phyloP scores from a whole-genome alignment of 2,888 invertebrate genomes.

The Phyto melanocephala region DNA sequence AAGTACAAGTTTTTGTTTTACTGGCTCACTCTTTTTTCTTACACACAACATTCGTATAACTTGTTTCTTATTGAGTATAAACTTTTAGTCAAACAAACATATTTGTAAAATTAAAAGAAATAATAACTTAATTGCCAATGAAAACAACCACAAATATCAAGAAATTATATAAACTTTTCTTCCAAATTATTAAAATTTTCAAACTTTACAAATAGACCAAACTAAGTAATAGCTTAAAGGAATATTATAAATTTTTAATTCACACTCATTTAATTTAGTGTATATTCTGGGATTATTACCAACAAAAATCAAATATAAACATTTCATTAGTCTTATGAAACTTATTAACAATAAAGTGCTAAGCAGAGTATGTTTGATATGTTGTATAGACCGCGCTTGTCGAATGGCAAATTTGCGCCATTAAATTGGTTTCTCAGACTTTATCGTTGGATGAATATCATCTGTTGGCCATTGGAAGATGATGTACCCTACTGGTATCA shows the following conservation, averaged over 20 bases:
- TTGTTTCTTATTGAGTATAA: background rate
- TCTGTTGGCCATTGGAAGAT: constrained; percentile 72
- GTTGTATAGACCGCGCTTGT: constrained; percentile 69
- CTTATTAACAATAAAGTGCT: background rate
- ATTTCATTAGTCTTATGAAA: too few relatives aligned
- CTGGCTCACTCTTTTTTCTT: too few relatives aligned
- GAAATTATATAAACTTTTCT: constrained; percentile 11
- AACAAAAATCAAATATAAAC: too few relatives aligned
- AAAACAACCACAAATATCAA: background rate
- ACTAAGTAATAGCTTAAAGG: background rate
- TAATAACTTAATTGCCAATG: constrained; percentile 9
- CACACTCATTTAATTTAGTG: background rate
- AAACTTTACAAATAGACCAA: background rate
- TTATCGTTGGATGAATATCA: constrained; percentile 68
- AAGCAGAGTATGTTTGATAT: background rate
- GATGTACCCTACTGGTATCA: constrained; percentile 40
- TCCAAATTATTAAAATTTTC: constrained; percentile 1
- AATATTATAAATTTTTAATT: constrained; percentile 6
- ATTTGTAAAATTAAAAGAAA: background rate
- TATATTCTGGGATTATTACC: too few relatives aligned
- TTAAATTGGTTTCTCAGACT: constrained; percentile 69
- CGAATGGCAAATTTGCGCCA: constrained; percentile 65
- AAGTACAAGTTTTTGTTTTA: too few relatives aligned
- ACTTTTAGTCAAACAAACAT: background rate
- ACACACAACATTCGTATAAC: too few relatives aligned